Evolutionary conservation across 23 tunicate species (phyloP).

Genomic region (Oikopleura dioica): DNA sequence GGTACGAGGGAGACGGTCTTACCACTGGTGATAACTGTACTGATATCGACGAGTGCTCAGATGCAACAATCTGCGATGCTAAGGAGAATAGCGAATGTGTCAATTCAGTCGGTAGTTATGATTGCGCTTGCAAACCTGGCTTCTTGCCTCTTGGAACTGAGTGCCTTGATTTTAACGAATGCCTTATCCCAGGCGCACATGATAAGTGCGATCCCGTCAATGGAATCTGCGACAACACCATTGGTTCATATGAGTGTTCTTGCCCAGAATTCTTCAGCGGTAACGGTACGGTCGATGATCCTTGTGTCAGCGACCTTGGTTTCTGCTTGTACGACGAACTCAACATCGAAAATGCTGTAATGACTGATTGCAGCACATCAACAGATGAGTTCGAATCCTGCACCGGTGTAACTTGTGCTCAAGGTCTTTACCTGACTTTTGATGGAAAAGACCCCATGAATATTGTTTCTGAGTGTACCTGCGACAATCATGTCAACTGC

Average conservation of each 20-base stretch:
- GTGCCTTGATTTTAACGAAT: neutral
- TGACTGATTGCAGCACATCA: too few relatives aligned
- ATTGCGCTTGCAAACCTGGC: neutral
- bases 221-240: neutral
- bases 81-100: too few relatives aligned
- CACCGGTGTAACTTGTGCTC: too few relatives aligned
- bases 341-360: too few relatives aligned
- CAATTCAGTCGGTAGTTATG: neutral
- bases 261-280: neutral
- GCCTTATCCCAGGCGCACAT: neutral
- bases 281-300: neutral
- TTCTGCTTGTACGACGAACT: too few relatives aligned
- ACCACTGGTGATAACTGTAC: too few relatives aligned
- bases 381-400: too few relatives aligned
- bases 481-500: neutral
- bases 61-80: too few relatives aligned
- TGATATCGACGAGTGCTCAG: neutral
- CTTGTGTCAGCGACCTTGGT: neutral
- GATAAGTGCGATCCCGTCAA: neutral
- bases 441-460: too few relatives aligned
- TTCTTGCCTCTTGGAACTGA: neutral
- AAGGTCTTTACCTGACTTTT: too few relatives aligned
- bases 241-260: neutral
- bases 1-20: neutral
- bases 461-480: too few relatives aligned